Evolutionary conservation across 2,888 invertebrate species (phyloP).

Genomic region (Poecilobothrus nobilitatus): DNA sequence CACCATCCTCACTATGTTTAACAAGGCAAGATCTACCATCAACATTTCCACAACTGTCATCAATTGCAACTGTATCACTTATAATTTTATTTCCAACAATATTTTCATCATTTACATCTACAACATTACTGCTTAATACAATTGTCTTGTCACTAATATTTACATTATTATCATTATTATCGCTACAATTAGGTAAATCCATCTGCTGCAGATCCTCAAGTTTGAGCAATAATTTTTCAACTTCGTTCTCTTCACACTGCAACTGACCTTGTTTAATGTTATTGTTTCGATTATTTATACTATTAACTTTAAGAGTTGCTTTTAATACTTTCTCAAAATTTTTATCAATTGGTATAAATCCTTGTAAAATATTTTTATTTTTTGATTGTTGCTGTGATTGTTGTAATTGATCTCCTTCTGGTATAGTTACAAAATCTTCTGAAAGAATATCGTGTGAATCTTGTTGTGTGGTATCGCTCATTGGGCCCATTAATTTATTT

Average conservation of each 20-base stretch:
- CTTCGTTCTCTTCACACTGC: constrained; percentile 2
- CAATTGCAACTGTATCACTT: not conserved
- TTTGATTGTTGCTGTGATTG: constrained; percentile 2
- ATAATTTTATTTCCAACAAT: not conserved
- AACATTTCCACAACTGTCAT: constrained; percentile 8
- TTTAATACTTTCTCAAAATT: constrained; percentile 36
- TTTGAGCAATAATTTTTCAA: not conserved
- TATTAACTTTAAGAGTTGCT: not conserved
- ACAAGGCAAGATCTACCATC: not conserved
- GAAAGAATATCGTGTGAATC: constrained; percentile 18
- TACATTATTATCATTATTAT: constrained; percentile 4
- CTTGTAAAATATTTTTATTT: constrained; percentile 28
- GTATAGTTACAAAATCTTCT: constrained; percentile 16
- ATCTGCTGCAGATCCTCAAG: constrained; percentile 11
- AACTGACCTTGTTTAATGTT: not conserved
- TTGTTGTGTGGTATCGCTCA: constrained; percentile 25
- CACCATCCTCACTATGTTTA: not conserved
- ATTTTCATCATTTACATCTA: not conserved
- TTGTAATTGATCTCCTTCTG: constrained; percentile 8
- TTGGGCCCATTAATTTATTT: constrained; percentile 27
- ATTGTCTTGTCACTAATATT: not conserved
- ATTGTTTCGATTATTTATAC: not conserved
- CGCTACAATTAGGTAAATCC: constrained; percentile 15
- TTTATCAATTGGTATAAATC: constrained; percentile 18
- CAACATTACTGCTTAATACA: not conserved